Evolutionary conservation across 1,140 invertebrate genomes (phyloP).

Genomic region (Saccostrea cuccullata): DNA sequence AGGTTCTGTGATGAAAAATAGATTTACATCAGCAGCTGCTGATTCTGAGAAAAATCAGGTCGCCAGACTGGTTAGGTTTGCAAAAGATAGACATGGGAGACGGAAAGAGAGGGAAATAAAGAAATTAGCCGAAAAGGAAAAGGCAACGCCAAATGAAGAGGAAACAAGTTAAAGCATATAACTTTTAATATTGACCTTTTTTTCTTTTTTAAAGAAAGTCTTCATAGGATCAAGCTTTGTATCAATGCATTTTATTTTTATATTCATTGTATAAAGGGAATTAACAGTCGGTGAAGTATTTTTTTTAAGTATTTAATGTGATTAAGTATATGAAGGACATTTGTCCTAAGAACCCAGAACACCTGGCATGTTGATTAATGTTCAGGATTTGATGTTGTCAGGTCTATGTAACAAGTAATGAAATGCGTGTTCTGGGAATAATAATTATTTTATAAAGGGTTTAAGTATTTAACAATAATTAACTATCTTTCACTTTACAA

Average conservation of each 20-base stretch:
- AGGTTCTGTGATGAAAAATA: no score
- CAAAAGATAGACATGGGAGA: neutral
- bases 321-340: neutral
- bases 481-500: no score
- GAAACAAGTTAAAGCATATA: neutral
- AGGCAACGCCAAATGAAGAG: neutral
- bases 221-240: no score
- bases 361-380: neutral
- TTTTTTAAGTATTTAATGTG: slow-evolving; percentile 6
- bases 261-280: neutral
- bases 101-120: slow-evolving; percentile 1
- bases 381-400: no score
- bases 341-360: neutral
- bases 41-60: no score
- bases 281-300: slow-evolving; percentile 11
- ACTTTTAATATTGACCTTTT: neutral
- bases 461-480: no score
- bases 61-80: no score
- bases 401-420: no score
- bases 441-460: no score
- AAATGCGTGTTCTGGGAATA: no score
- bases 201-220: neutral
- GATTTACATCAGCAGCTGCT: no score
- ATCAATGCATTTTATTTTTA: neutral
- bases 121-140: neutral